These are phyloP conservation scores for Sternotherus odoratus DNA, from an alignment of 2,797 vertebrate genomes.

Conservation along the genomic window DNA sequence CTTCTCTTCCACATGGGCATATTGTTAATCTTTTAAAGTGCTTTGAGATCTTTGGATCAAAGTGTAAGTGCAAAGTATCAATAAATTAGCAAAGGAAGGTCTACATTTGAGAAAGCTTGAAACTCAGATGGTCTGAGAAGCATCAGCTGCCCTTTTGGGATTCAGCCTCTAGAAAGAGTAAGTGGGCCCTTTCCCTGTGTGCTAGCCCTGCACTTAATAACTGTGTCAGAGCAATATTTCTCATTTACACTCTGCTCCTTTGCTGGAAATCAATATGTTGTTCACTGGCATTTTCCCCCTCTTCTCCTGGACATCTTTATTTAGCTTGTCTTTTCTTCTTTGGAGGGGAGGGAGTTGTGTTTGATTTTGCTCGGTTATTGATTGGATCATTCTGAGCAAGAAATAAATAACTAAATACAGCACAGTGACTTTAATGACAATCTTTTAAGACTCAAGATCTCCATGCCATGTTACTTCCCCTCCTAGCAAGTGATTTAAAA, in stretches of 20 bases:
- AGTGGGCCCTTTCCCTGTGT: slow-evolving; percentile 56
- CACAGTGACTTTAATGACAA: slow-evolving; percentile 74
- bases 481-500: slow-evolving; percentile 60
- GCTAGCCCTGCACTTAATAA: slow-evolving; percentile 73
- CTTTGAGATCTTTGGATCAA: slow-evolving; percentile 36
- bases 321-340: slow-evolving; percentile 77
- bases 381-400: slow-evolving; percentile 75
- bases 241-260: slow-evolving; percentile 79
- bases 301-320: slow-evolving; percentile 77
- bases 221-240: slow-evolving; percentile 80
- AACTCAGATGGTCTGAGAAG: slow-evolving; percentile 56
- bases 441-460: slow-evolving; percentile 74
- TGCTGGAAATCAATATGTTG: slow-evolving; percentile 81
- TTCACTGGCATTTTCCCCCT: slow-evolving; percentile 63
- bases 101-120: slow-evolving; percentile 51
- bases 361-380: slow-evolving; percentile 80
- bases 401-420: slow-evolving; percentile 80
- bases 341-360: slow-evolving; percentile 63
- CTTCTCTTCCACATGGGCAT: not conserved
- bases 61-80: not conserved
- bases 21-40: slow-evolving; percentile 18
- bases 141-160: slow-evolving; percentile 54
- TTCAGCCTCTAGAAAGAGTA: slow-evolving; percentile 46
- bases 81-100: slow-evolving; percentile 29
- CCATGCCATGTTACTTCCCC: slow-evolving; percentile 20